Evolutionary conservation across 2,797 vertebrate species (phyloP), one percentile per base, ranked within the genome.

Genomic region (Synaphobranchus kaupii): DNA sequence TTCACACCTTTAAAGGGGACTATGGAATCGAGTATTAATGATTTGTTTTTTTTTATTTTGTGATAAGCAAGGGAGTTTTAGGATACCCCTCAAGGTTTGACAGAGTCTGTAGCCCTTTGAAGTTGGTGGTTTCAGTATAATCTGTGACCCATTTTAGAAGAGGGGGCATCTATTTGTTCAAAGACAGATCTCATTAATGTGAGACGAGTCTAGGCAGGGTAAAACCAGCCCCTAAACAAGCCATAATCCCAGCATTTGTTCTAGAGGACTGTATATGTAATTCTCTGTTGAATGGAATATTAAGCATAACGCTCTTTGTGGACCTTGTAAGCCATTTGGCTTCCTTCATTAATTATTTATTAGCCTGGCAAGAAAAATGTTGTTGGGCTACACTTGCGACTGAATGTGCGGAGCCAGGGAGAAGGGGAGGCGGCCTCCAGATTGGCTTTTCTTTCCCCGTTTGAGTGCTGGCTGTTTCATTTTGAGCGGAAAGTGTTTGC

Each of bases 331-430:
- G 95, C 93, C 94, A 94, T 96, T 96, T 96, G 95, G 94, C 94
- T 95, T 94, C 91, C 91, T 92, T 95, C 93, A 95, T 96, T 95
- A 95, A 95, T 96, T 95, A 96, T 96, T 96, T 94, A 96, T 96
- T 93, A 96, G 94, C 89, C 93, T 94, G 93, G 94, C 71, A 73
- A 73, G 13, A 94, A 94, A 95, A 95, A 95, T 96, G 95, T 96
- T 95, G 95, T 96, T 92, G 95, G 94, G 91, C 93, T 93, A 94
- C 94, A 93, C 94, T 93, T 91, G 91, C 91, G 93, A 93, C 94
- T 91, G 89, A 91, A 93, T 93, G 93, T 94, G 90, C 93, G 91
- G 92, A 93, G 86, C 88, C 89, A 71, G 87, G 86, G 34, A 91
- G 92, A 92, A 92, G 87, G 71, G 87, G 86, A 88, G 48, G 31